Base-by-base conservation (phyloP, 2,888 invertebrate species). In the Lutraria lutraria region DNA sequence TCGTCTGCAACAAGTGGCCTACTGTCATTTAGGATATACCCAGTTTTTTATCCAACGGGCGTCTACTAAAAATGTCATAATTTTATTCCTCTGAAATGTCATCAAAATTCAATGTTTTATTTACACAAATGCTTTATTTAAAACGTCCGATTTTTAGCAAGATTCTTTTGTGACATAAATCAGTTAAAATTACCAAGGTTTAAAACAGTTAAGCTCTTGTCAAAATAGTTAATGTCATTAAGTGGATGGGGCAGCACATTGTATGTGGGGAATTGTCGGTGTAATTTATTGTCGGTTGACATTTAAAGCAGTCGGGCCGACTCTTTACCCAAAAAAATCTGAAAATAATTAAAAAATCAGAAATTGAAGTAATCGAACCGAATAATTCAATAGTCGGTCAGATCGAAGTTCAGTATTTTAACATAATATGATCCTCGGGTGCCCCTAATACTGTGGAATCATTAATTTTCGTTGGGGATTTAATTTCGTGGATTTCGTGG, bases 181-280 rank as follows among this genome's bases (percentile, higher is more conserved):
- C 83, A 83, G 83, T 83, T 83, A 60, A 60, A 83, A 83, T 63
- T 63, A 63, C 60, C 83, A 60, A 53, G 56, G 56, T 81, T 83
- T 60, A 43, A 83, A 43, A 63, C 54, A 31, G 56, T 60, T 56
- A 63, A 34, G 60, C 60, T 29, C 63, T 83, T 83, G 83, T 83
- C 83, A 63, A 63, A 60, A 83, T 43, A 83, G 34, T n/a, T 31
- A 56, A 43, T 21, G 63, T 21, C 34, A 60, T 83, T 63, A 60
- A 83, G 56, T 31, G 54, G 43, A 19, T 60, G 83, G 54, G 83
- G 63, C 83, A 83, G 63, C 43, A 34, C 63, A 83, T 63, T 83
- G 52, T 81, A 81, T 53, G 25, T 60, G 6, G 34, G 34, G 29
- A 60, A 60, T 60, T 60, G 83, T 63, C 19, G 31, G 63, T 60